Evolutionary conservation across 2,888 invertebrate species (phyloP).

Genomic region (Auanema freiburgensis): DNA sequence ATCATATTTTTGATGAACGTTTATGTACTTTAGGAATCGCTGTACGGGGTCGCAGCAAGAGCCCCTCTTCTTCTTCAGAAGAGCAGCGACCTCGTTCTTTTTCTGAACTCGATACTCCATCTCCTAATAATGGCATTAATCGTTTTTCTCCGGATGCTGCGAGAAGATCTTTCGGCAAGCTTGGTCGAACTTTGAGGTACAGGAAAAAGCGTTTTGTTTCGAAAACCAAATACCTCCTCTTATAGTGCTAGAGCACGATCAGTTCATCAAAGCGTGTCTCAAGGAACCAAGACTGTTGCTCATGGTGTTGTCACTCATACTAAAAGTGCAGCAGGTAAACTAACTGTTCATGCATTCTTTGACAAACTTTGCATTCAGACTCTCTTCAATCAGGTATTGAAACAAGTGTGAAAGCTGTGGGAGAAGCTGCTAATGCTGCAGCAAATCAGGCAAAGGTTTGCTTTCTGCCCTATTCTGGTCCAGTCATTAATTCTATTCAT

Average conservation of each 20-base stretch:
- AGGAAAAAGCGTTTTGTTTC: background rate
- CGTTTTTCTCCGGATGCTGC: conserved; percentile 60
- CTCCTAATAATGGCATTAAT: conserved; percentile 28
- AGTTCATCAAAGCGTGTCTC: conserved; percentile 56
- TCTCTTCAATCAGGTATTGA: conserved; percentile 61
- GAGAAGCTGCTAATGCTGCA: conserved; percentile 40
- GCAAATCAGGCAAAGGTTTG: conserved; percentile 22
- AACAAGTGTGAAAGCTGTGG: conserved; percentile 56
- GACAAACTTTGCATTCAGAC: conserved; percentile 25
- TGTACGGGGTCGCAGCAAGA: conserved; percentile 21
- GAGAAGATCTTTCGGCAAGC: conserved; percentile 58
- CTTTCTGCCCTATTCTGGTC: background rate
- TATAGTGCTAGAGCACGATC: conserved; percentile 57
- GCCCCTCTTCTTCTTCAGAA: conserved; percentile 25
- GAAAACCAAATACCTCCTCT: conserved; percentile 6
- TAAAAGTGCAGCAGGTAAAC: conserved; percentile 59
- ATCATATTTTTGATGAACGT: background rate
- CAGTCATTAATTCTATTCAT: no score
- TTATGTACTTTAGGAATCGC: background rate
- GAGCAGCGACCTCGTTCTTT: conserved; percentile 44
- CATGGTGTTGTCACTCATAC: conserved; percentile 64
- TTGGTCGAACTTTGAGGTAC: conserved; percentile 59
- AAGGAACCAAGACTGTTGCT: conserved; percentile 62
- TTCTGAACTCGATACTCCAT: conserved; percentile 48
- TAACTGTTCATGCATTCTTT: conserved; percentile 14